These are phyloP conservation scores for Micromesistius poutassou DNA, from an alignment of 2,797 vertebrate species.

Conservation along the genomic window DNA sequence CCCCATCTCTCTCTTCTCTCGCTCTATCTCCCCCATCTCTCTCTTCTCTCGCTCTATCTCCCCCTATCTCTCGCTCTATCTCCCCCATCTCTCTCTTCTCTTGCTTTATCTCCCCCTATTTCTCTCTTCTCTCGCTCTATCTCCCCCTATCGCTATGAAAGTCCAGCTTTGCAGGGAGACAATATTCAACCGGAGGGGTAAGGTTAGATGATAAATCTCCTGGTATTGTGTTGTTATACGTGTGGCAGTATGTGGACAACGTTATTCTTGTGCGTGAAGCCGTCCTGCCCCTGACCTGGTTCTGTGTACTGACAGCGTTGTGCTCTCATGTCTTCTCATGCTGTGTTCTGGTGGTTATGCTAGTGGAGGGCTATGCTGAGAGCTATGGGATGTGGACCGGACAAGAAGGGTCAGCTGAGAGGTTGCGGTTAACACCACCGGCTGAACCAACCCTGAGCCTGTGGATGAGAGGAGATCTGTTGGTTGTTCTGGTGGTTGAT, in stretches of 20 bases:
- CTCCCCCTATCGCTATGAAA: background rate
- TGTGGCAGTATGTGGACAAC: background rate
- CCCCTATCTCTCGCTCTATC: too few relatives aligned
- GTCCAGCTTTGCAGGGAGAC: background rate
- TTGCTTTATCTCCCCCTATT: too few relatives aligned
- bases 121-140: background rate
- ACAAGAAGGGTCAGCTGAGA: background rate
- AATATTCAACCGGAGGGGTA: background rate
- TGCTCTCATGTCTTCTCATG: background rate
- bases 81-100: background rate
- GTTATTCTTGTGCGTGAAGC: background rate
- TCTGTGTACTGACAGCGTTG: background rate
- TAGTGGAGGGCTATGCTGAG: background rate
- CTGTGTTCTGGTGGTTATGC: background rate
- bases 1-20: constrained; percentile 1
- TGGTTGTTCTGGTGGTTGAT: background rate
- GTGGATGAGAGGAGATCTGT: background rate
- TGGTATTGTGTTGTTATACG: background rate
- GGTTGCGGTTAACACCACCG: background rate
- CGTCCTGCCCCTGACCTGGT: background rate
- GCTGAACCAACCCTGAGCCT: background rate
- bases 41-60: background rate
- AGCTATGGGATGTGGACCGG: background rate
- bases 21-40: background rate
- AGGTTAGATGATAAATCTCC: background rate